A percentile compares a stretch with the other conserved stretches of the same genome.
phyloP scores from a whole-genome alignment of 1,140 invertebrate species.

The Asobara japonica region DNA sequence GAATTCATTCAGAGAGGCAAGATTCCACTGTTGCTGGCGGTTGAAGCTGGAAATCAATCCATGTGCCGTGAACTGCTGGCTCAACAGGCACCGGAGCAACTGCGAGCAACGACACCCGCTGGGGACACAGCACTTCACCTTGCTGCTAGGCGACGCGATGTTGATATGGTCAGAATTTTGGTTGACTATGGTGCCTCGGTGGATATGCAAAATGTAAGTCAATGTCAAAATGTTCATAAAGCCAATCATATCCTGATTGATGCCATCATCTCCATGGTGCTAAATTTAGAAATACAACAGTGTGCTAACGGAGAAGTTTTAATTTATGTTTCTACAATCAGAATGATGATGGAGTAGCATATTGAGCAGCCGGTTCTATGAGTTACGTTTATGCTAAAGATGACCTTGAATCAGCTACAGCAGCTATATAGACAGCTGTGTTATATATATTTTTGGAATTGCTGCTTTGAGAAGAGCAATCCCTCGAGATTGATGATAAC shows the following conservation, averaged over 20 bases:
- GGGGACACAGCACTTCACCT: slow-evolving; percentile 93
- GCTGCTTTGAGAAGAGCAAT: no score
- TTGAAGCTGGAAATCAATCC: slow-evolving; percentile 92
- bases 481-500: no score
- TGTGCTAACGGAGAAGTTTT: no score
- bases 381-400: no score
- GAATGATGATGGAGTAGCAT: no score
- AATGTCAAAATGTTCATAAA: not conserved
- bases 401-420: no score
- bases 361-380: no score
- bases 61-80: slow-evolving; percentile 91
- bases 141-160: slow-evolving; percentile 86
- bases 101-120: slow-evolving; percentile 76
- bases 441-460: no score
- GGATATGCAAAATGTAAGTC: slow-evolving; percentile 88
- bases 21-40: slow-evolving; percentile 90
- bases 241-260: not conserved
- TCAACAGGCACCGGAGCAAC: slow-evolving; percentile 82
- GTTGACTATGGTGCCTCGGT: slow-evolving; percentile 92
- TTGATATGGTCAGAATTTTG: slow-evolving; percentile 91
- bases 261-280: no score
- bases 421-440: no score
- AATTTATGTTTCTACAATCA: no score
- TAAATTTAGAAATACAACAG: no score
- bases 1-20: slow-evolving; percentile 91